A percentile compares a stretch with the other conserved stretches of the same genome.
Conservation (phyloP, 2,797 vertebrate genomes). For the Acropternis orthonyx region DNA sequence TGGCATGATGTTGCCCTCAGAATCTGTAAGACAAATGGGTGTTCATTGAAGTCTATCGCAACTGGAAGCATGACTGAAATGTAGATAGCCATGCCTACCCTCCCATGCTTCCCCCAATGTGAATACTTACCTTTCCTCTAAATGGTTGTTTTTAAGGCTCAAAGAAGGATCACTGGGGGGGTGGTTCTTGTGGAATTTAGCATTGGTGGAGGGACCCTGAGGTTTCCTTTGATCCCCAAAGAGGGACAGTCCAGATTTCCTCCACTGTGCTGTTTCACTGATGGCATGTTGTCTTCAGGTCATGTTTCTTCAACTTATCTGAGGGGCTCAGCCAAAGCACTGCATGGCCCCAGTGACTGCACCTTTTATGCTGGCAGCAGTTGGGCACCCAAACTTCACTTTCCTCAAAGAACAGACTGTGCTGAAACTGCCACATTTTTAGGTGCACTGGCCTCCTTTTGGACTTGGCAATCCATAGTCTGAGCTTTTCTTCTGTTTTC, state of each 20-base stretch:
- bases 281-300: accelerated
- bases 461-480: not conserved
- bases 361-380: not conserved
- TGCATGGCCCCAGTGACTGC: accelerated
- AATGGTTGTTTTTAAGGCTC: not conserved
- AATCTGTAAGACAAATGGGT: not conserved
- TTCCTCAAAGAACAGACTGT: not conserved
- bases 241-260: not conserved
- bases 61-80: not conserved
- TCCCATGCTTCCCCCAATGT: accelerated
- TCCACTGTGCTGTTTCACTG: accelerated
- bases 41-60: accelerated
- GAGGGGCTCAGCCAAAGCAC: not conserved
- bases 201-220: not conserved
- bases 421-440: not conserved
- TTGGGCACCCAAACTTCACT: not conserved
- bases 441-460: not conserved
- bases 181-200: not conserved
- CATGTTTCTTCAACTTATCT: not conserved
- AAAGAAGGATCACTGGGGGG: accelerated
- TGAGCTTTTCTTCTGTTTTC: not conserved
- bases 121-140: not conserved
- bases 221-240: not conserved
- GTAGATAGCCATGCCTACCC: not conserved
- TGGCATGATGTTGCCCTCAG: not conserved